Evolutionary conservation across 2,113 vertebrate species (phyloP), one percentile per base, ranked within the genome.

Genomic region (Dipodomys stephensi): DNA sequence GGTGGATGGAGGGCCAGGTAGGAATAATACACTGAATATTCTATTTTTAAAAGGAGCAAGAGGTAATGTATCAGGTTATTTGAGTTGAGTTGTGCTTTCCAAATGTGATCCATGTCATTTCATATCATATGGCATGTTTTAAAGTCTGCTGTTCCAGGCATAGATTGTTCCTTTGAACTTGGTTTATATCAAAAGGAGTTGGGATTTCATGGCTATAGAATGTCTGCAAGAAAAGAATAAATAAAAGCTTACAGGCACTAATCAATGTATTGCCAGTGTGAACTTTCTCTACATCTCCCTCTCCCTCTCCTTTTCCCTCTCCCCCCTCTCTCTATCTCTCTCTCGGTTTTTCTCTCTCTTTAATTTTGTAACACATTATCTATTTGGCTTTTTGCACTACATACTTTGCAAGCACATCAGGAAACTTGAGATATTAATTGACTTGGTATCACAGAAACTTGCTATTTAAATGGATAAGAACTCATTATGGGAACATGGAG

Each of bases 91-190:
- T 49, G 2, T 67, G 20, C 25, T 93, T 72, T 92, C 49, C 77
- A 71, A 95, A 91, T 65, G 84, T 77, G 87, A 92, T 95, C 72
- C 62, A 88, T 91, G 94, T 94, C 90, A 90, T 93, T 96, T 92
- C 90, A 93, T 94, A 67, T 92, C 62, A 83, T 88, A 65, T 81
- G 62, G 39, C 9, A 85, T 89, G 32, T 88, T 92, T 87, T 87
- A 32, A 93, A 91, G 94, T 87, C 77, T 83, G 57, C 67, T 91
- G 27, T 91, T 19, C 57, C 8, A 64, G 65, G 16, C 46, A 87
- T 0, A 25, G 78, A 71, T 88, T 92, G 44, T 78, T 89, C 44
- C 57, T 94, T 94, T 96, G 94, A 87, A 91, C 65, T 89, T 95
- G 76, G 89, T 81, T 22, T 35, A 78, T 87, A n/a, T 94, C 67